A percentile compares a stretch with the other conserved stretches of the same genome.
phyloP scores from a whole-genome alignment of 2,797 vertebrate species.

The Anguilla obscura region DNA sequence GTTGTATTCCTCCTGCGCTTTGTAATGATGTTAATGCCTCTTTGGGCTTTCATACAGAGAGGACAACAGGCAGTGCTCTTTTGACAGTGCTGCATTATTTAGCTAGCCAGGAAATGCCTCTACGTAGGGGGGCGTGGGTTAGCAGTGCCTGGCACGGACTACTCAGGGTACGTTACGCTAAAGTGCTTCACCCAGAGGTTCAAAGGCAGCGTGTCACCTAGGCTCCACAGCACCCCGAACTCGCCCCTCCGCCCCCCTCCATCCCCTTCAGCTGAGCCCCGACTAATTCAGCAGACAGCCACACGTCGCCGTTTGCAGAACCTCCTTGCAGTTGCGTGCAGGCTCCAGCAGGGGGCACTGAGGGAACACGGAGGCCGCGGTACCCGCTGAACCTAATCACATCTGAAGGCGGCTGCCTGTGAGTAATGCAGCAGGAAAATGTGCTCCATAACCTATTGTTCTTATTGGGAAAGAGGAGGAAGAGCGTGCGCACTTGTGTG shows the following conservation, averaged over 20 bases:
- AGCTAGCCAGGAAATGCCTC: background rate
- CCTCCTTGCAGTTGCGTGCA: background rate
- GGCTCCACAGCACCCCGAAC: background rate
- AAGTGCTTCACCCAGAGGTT: background rate
- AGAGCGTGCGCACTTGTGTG: constrained; percentile 37
- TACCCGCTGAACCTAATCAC: constrained; percentile 63
- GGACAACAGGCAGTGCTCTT: background rate
- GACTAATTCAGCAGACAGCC: background rate
- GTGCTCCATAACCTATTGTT: constrained; percentile 72
- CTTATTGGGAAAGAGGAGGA: constrained; percentile 64
- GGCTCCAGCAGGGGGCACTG: constrained; percentile 71
- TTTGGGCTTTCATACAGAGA: background rate
- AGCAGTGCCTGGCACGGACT: background rate
- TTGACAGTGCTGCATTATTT: constrained; percentile 14
- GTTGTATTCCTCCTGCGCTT: background rate
- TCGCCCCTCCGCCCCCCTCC: background rate
- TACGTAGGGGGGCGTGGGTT: background rate
- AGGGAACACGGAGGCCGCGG: constrained; percentile 40
- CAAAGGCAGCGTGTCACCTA: background rate
- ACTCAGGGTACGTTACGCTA: background rate
- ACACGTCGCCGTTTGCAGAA: constrained; percentile 3
- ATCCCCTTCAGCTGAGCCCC: background rate
- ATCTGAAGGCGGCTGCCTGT: constrained; percentile 70
- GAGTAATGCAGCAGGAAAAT: constrained; percentile 73
- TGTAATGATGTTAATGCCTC: background rate